Conservation (phyloP, 2,113 vertebrate species). For the Phasianus colchicus region DNA sequence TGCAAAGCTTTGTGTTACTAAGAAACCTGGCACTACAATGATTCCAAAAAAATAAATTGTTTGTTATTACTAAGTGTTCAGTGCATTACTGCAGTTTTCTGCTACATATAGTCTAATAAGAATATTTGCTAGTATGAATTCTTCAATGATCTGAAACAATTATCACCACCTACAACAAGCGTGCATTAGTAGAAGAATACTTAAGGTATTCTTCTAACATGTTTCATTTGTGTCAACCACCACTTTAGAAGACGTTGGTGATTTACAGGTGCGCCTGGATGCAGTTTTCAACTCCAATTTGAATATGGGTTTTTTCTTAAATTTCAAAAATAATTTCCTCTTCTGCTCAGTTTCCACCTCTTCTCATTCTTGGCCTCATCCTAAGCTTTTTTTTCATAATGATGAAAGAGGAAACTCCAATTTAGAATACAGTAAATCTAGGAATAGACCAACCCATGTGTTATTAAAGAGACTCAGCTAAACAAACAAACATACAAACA, state of each 20-base stretch:
- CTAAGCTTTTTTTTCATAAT: background rate
- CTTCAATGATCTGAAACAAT: background rate
- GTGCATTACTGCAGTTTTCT: background rate
- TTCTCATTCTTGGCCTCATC: background rate
- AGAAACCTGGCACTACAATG: background rate
- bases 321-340: background rate
- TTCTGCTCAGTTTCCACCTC: background rate
- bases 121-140: constrained; percentile 30
- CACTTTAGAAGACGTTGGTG: background rate
- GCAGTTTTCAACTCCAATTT: background rate
- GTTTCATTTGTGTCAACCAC: background rate
- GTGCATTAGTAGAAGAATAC: background rate
- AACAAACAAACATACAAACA: background rate
- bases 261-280: background rate
- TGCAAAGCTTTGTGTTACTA: background rate
- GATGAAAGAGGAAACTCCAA: background rate
- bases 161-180: background rate
- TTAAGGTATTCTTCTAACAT: background rate
- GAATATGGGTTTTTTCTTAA: background rate
- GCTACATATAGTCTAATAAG: constrained; percentile 50
- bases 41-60: background rate
- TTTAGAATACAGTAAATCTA: background rate
- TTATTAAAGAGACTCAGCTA: background rate
- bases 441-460: background rate
- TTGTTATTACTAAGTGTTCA: background rate